Evolutionary conservation across 2,888 invertebrate genomes (phyloP).

Genomic region (Mantis religiosa): DNA sequence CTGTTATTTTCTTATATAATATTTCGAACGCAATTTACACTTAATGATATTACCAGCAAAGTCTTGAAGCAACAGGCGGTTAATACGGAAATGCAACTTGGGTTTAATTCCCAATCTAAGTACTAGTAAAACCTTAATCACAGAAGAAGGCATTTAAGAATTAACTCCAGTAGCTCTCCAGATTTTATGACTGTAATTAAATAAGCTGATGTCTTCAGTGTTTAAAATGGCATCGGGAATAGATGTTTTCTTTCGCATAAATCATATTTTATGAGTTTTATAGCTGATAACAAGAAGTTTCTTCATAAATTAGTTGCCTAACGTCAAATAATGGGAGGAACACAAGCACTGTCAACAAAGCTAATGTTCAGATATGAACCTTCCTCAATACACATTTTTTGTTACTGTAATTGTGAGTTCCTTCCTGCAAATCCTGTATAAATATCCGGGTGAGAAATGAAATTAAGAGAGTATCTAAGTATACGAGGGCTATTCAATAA

Average conservation of each 20-base stretch:
- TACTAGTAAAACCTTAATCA: not conserved
- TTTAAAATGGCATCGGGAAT: not conserved
- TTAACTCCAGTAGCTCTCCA: not conserved
- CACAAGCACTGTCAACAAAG: too few relatives aligned
- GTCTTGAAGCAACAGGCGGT: not conserved
- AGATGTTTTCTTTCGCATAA: not conserved
- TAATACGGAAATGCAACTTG: not conserved
- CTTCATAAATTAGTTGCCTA: too few relatives aligned
- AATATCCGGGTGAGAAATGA: too few relatives aligned
- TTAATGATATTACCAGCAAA: not conserved
- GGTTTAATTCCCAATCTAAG: not conserved
- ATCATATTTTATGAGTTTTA: not conserved
- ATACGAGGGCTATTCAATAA: too few relatives aligned
- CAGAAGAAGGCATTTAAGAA: not conserved
- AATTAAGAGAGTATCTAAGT: too few relatives aligned
- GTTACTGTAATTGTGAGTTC: too few relatives aligned
- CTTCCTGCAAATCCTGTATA: too few relatives aligned
- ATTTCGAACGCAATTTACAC: too few relatives aligned
- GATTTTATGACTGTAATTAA: not conserved
- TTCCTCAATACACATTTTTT: too few relatives aligned
- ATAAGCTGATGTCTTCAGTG: not conserved
- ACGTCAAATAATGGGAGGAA: too few relatives aligned
- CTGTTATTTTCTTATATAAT: too few relatives aligned
- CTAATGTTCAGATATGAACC: too few relatives aligned
- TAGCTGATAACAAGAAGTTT: not conserved